Evolutionary conservation across 2,888 invertebrate species (phyloP), one percentile per base, ranked within the genome.

Genomic region (Notodonta dromedarius): DNA sequence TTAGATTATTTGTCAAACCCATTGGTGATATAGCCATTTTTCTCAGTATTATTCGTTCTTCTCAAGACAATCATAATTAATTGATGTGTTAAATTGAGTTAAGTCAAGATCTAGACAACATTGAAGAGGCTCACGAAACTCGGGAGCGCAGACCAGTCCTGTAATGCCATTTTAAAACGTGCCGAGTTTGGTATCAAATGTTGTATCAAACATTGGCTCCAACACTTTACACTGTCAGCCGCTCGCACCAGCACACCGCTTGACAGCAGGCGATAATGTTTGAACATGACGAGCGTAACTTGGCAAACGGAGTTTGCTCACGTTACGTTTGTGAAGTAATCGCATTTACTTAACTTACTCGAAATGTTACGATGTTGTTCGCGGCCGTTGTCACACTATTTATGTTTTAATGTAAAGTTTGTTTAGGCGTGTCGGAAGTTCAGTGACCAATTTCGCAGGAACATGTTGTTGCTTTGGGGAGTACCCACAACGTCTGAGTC

Each of bases 241-340:
- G 16, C 50, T 14, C 56, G 44, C 57, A 66, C 59, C 32, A 48
- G 58, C 58, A 40, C 65, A 62, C 59, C 56, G 60, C 59, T 74
- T 70, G 71, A 72, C 70, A 71, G 65, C 65, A 65, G 63, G 68
- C 65, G 72, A 78, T 71, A 75, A 77, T 76, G 67, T 73, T 79
- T 77, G 68, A 75, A 77, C 71, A 71, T 71, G 67, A 63, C 65
- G 65, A 68, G 66, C 69, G 73, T 69, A 72, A 74, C 66, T 75
- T 69, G 54, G 58, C 60, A 56, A 40, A 44, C 52, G 61, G 66
- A 71, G 61, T 73, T 73, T 39, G 54, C 54, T 54, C 39, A 13
- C 62, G 65, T 66, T 74, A 77, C 72, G 70, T 74, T 76, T 75
- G 70, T 67, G 75, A 70, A 77, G 75, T 75, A 74, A 77, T 70